Evolutionary conservation across 2,113 vertebrate genomes (phyloP).

Genomic region (Vulpes lagopus): DNA sequence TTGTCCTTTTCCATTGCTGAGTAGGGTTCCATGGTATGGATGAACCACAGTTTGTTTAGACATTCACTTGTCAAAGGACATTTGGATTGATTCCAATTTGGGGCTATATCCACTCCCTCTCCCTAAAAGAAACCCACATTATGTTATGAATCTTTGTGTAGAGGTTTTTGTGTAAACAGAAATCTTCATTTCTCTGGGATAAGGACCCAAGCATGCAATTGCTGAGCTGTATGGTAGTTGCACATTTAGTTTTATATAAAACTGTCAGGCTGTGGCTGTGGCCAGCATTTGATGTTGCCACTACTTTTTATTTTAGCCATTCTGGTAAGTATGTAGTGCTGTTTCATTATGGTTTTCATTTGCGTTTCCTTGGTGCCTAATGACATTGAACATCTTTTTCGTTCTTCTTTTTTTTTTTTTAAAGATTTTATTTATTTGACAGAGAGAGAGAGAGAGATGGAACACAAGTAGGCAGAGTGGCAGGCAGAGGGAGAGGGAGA

Average conservation of each 20-base stretch:
- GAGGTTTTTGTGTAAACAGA: neutral
- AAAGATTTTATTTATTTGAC: neutral
- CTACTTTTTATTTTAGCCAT: conserved; percentile 20
- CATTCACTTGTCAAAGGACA: conserved; percentile 18
- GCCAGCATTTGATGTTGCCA: conserved; percentile 8
- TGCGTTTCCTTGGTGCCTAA: neutral
- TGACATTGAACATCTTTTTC: conserved; percentile 2
- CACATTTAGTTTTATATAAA: conserved; percentile 33
- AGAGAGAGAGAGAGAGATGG: neutral
- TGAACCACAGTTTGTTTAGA: neutral
- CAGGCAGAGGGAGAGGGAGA: neutral
- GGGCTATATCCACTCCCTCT: neutral
- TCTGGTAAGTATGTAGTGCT: neutral
- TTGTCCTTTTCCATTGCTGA: neutral
- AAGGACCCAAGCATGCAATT: neutral
- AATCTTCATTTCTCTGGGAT: neutral
- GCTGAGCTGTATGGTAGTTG: neutral
- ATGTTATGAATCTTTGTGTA: conserved; percentile 24
- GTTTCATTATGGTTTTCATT: neutral
- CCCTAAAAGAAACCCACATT: neutral
- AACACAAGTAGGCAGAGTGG: neutral
- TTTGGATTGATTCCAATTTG: neutral
- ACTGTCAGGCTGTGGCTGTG: neutral
- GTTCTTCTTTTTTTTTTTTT: neutral
- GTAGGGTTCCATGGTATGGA: neutral